Conservation (phyloP, 2,797 vertebrate genomes). For the Ispidina picta region DNA sequence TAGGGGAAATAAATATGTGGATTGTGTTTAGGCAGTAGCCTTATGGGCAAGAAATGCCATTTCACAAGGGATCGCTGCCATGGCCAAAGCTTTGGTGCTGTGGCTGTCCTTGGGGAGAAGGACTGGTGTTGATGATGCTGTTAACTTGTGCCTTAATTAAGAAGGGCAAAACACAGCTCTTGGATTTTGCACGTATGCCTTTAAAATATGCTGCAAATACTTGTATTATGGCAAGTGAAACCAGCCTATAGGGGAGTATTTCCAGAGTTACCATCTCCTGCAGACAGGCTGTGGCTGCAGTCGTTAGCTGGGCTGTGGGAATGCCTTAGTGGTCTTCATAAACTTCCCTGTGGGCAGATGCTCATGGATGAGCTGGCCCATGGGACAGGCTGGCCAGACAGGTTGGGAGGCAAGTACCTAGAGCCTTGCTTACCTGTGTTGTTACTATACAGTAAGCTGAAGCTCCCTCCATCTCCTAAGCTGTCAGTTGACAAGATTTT, state of each 20-base stretch:
- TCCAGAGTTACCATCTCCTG: not conserved
- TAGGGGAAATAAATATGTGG: not conserved
- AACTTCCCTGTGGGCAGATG: not conserved
- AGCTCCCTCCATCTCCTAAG: not conserved
- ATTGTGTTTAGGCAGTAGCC: not conserved
- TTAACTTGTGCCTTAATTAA: not conserved
- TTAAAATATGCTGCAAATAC: not conserved
- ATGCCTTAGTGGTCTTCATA: not conserved
- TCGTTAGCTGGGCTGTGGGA: not conserved
- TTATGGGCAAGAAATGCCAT: not conserved
- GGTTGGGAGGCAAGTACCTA: not conserved
- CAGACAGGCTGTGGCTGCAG: not conserved
- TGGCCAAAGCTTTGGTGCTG: not conserved
- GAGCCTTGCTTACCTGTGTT: not conserved
- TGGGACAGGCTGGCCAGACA: not conserved
- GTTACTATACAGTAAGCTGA: not conserved
- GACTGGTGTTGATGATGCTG: not conserved
- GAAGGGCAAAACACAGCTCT: not conserved
- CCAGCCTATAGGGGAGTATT: not conserved
- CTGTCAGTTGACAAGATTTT: not conserved
- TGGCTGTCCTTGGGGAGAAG: not conserved
- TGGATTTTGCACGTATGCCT: not conserved
- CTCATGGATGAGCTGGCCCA: rapidly evolving
- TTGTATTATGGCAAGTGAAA: rapidly evolving
- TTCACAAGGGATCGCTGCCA: not conserved